Base-by-base conservation (phyloP, 2,888 invertebrate genomes). In the Eristalinus sepulchralis region DNA sequence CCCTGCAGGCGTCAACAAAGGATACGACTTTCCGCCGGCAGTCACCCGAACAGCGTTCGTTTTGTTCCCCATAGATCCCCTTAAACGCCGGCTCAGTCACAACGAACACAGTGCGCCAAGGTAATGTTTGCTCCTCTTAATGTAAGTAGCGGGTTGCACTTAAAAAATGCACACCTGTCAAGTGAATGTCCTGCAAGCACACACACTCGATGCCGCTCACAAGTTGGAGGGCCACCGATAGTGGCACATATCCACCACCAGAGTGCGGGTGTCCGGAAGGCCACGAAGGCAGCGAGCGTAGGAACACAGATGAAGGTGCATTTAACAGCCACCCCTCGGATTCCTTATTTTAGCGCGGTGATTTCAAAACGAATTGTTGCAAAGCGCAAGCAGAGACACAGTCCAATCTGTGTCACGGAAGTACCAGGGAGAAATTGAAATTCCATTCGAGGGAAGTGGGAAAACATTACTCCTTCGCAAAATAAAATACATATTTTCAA, bases 351-450 rank as follows among this genome's bases (percentile, higher is more conserved):
- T 78, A 78, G 77, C 73, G 62, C 73, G 55, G 33, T 60, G 34
- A 70, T 77, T 82, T 86, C 70, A 86, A 86, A 86, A 78, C 70
- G 82, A 86, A 82, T 86, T 86, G 82, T 86, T 86, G 85, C 85
- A 86, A 86, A 73, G 82, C 24, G 62, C 70, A 72, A 66, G 36
- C 73, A 27, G 27, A 27, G 34, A 75, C 62, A 33, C 31, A 53
- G n/a, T n/a, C 55, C 31, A 27, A n/a, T 39, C 10, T 55, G 27
- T 39, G 62, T 13, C 33, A n/a, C 67, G 36, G 66, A 67, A 39
- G 13, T 8, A 4, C 24, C 39, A 47, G 70, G 62, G 70, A 78
- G 70, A 86, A 86, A 82, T 82, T 82, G 83, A 75, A 86, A 86
- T 82, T 86, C 72, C 60, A 24, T 70, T 62, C 20, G 20, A 33